Percentiles rank a stretch among this genome's conserved stretches.
phyloP scores from a whole-genome alignment of 2,797 vertebrate species.

The Anolis apletophallus region DNA sequence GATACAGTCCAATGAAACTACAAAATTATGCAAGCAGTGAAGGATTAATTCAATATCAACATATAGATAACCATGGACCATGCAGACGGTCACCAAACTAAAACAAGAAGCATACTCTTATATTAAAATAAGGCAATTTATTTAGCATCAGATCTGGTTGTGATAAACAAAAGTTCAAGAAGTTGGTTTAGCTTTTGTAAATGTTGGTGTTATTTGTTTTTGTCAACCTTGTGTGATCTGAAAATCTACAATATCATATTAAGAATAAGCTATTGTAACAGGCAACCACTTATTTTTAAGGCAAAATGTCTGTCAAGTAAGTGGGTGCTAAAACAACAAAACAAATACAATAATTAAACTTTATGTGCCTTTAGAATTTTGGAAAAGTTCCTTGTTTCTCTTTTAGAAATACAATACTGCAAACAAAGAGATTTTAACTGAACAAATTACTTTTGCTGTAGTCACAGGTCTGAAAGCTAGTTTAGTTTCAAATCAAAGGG shows the following conservation, averaged over 20 bases:
- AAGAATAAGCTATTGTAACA: not conserved
- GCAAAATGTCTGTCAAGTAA: not conserved
- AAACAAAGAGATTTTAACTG: not conserved
- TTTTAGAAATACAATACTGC: not conserved
- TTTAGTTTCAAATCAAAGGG: no score
- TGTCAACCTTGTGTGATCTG: not conserved
- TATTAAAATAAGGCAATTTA: slow-evolving; percentile 28
- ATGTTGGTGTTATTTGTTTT: not conserved
- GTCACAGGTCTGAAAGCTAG: not conserved
- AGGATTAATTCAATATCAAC: slow-evolving; percentile 8
- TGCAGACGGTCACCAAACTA: accelerated
- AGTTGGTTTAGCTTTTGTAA: slow-evolving; percentile 14
- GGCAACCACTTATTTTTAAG: not conserved
- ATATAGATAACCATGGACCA: not conserved
- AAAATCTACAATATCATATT: not conserved
- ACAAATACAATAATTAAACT: not conserved
- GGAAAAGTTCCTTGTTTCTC: not conserved
- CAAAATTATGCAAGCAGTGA: not conserved
- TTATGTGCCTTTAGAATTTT: not conserved
- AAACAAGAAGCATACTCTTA: not conserved
- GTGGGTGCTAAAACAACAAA: not conserved
- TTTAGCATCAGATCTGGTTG: not conserved
- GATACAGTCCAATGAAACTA: slow-evolving; percentile 43
- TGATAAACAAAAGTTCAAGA: not conserved
- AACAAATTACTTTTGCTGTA: not conserved